Evolutionary conservation across 2,797 vertebrate genomes (phyloP).

Genomic region (Brotula barbata): DNA sequence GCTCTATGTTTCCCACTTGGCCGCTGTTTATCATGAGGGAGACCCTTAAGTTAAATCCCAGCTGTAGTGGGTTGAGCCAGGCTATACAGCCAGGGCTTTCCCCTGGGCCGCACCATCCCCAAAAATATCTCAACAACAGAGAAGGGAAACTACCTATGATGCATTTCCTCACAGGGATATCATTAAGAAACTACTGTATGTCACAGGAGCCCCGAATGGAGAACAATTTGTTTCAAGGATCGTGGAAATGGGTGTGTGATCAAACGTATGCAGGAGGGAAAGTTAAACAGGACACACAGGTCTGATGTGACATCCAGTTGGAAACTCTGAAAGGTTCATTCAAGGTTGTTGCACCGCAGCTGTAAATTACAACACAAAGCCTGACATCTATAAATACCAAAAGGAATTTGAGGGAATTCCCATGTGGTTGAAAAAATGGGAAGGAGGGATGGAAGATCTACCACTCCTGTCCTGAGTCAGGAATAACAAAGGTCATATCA

Average conservation of each 20-base stretch:
- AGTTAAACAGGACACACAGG: background rate
- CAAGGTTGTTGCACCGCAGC: constrained; percentile 2
- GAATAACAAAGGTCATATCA: constrained; percentile 30
- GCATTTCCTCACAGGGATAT: constrained; percentile 58
- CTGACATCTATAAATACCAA: constrained; percentile 15
- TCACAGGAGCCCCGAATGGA: constrained; percentile 54
- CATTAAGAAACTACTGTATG: constrained; percentile 27
- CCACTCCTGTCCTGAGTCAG: constrained; percentile 39
- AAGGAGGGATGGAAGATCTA: constrained; percentile 35
- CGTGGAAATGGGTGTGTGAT: constrained; percentile 33
- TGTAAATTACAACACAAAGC: constrained; percentile 12
- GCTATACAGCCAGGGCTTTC: constrained; percentile 40
- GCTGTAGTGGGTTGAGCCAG: constrained; percentile 18
- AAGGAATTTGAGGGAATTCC: constrained; percentile 52
- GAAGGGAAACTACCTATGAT: constrained; percentile 63
- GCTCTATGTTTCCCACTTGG: background rate
- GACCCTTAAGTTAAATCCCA: constrained; percentile 53
- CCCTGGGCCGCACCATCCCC: constrained; percentile 35
- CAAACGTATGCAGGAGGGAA: constrained; percentile 5
- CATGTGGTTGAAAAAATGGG: constrained; percentile 36
- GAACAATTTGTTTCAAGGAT: constrained; percentile 27
- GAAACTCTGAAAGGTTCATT: background rate
- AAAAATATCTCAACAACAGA: constrained; percentile 57
- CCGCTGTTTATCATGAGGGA: constrained; percentile 35
- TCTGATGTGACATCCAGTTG: background rate